phyloP scores from a whole-genome alignment of 1,140 invertebrate species.

The Chionoecetes opilio region DNA sequence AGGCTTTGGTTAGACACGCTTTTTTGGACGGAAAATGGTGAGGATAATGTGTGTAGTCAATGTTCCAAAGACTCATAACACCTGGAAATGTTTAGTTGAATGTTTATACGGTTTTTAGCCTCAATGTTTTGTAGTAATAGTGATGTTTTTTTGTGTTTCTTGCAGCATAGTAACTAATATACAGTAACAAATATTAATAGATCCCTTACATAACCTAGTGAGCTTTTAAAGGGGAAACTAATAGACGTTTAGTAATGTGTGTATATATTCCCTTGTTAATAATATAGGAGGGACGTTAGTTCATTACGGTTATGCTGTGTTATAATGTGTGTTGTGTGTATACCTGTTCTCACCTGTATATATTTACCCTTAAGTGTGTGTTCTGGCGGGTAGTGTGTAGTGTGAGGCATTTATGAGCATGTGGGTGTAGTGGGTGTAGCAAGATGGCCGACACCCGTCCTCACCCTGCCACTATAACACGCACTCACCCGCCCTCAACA shows the following conservation, averaged over 20 bases:
- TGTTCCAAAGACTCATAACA: background rate
- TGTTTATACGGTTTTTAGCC: background rate
- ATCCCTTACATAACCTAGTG: background rate
- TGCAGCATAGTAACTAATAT: background rate
- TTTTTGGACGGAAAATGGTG: background rate
- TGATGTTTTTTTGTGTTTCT: too few species aligned
- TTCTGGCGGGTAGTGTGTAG: conserved; percentile 38
- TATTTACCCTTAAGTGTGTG: background rate
- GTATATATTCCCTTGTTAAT: too few species aligned
- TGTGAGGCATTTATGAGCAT: background rate
- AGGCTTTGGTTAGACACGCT: conserved; percentile 18
- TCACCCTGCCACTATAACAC: background rate
- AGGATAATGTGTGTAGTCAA: background rate
- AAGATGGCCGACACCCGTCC: conserved; percentile 12
- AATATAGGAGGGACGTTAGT: background rate
- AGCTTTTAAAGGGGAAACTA: conserved; percentile 11
- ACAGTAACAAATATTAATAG: background rate
- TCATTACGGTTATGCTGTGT: background rate
- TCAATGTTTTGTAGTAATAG: background rate
- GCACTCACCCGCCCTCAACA: background rate
- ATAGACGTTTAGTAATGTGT: too few species aligned
- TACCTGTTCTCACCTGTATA: background rate
- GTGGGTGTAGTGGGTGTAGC: conserved; percentile 43
- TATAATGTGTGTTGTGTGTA: background rate
- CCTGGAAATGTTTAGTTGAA: background rate